phyloP scores from a whole-genome alignment of 2,113 vertebrate genomes.

The Aviceda subcristata region DNA sequence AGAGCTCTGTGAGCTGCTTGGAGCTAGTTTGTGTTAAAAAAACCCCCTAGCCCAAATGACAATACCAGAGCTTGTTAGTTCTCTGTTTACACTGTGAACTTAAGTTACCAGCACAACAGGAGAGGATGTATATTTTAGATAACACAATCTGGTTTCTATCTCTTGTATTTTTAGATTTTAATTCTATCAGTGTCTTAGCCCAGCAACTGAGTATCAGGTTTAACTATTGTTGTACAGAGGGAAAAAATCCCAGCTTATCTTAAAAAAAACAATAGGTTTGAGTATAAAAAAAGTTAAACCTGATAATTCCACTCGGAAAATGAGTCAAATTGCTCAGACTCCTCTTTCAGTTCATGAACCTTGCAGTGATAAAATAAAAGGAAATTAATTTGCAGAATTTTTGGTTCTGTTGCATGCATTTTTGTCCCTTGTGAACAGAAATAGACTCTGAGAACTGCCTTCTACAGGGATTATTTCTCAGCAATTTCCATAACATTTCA shows the following conservation, averaged over 20 bases:
- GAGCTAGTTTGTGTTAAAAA: conserved; percentile 17
- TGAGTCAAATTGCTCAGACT: neutral
- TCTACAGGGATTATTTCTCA: conserved; percentile 35
- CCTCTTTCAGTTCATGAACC: neutral
- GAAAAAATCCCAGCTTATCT: conserved; percentile 14
- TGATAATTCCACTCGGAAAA: conserved; percentile 4
- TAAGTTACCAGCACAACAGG: conserved; percentile 50
- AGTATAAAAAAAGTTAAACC: neutral
- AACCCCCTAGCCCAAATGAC: neutral
- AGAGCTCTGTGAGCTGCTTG: neutral
- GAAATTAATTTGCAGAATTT: conserved; percentile 12
- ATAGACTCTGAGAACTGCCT: conserved; percentile 18
- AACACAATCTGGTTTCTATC: conserved; percentile 73
- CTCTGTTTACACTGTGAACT: conserved; percentile 43
- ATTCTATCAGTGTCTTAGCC: conserved; percentile 48
- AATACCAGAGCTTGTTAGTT: conserved; percentile 33
- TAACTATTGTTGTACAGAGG: conserved; percentile 1
- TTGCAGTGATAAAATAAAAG: conserved; percentile 6
- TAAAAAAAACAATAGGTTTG: neutral
- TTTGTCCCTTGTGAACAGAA: neutral
- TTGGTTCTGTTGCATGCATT: neutral
- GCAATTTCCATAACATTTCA: conserved; percentile 33
- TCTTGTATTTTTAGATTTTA: conserved; percentile 55
- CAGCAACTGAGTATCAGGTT: conserved; percentile 30
- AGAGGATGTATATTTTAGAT: conserved; percentile 77